Evolutionary conservation across 2,888 invertebrate species (phyloP), one percentile per base, ranked within the genome.

Genomic region (Liopterus haemorrhoidalis): DNA sequence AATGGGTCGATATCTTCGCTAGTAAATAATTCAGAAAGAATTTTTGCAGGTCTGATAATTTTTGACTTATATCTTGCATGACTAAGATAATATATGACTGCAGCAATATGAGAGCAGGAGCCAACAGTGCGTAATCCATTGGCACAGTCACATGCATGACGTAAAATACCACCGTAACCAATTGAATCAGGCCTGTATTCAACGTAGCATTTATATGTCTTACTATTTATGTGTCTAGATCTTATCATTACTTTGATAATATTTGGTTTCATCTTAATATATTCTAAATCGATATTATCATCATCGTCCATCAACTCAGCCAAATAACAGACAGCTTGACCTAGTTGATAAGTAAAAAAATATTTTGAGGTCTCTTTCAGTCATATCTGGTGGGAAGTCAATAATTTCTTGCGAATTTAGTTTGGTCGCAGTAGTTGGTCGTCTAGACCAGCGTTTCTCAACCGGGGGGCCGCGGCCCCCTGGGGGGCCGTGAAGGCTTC

Each of bases 71-170:
- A 55, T 46, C 51, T 14, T 14, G 22, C 56, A 36, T 54, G 35
- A 3, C 51, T 36, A 24, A 54, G 25, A 39, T 45, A 50, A 44
- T 46, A 53, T 14, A 48, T 22, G 21, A 51, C 31, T 2, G 49
- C 37, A 22, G 51, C 53, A n/a, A 50, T 41, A 33, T 53, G 53
- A 6, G 49, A 46, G 24, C 53, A 54, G 33, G 50, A 52, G 9
- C 50, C 51, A 33, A 53, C 50, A 9, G 50, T 53, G 15, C 49
- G 24, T n/a, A 24, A 33, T 11, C 53, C 52, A 37, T 52, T 53
- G 3, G 54, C 48, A 43, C 54, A 54, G 24, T 52, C 47, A 39
- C 53, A 56, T 3, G 24, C 32, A 41, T 54, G 49, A 19, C 50
- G 30, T 20, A 20, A 16, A 18, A 55, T 54, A 4, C 47, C 40